Percentiles rank a stretch among this genome's conserved stretches.
These are phyloP conservation scores for Streblospio benedicti DNA, from an alignment of 1,140 invertebrate species.

Conservation along the genomic window DNA sequence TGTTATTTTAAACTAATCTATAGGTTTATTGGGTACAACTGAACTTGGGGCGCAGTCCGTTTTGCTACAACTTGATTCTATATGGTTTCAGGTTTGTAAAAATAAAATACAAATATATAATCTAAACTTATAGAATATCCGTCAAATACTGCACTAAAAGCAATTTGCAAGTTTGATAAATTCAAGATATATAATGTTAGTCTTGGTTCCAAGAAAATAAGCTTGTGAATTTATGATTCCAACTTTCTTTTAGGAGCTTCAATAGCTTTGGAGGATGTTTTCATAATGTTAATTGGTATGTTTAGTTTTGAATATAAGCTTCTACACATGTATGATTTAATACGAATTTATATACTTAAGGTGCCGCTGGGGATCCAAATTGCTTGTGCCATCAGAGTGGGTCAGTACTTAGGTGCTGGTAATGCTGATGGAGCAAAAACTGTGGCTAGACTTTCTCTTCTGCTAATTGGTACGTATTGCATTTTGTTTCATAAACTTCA, in stretches of 20 bases:
- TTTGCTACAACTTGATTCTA: conserved; percentile 8
- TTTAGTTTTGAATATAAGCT: not conserved
- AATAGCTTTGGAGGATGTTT: not conserved
- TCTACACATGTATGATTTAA: not conserved
- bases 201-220: not conserved
- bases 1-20: too few relatives aligned
- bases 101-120: not conserved
- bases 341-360: not conserved
- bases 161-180: not conserved
- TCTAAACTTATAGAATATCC: not conserved
- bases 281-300: not conserved
- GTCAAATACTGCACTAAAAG: not conserved
- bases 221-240: not conserved
- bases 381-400: conserved; percentile 10
- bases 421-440: conserved; percentile 1
- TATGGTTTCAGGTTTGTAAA: conserved; percentile 12
- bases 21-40: conserved; percentile 10
- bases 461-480: conserved; percentile 5
- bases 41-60: conserved; percentile 15
- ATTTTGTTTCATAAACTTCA: not conserved
- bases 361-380: conserved; percentile 12
- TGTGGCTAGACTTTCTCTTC: not conserved
- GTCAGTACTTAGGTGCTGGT: conserved; percentile 10
- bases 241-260: not conserved
- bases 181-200: not conserved